These are phyloP conservation scores for Andinoacara biseriatus DNA, from an alignment of 2,113 vertebrate species.

Conservation along the genomic window DNA sequence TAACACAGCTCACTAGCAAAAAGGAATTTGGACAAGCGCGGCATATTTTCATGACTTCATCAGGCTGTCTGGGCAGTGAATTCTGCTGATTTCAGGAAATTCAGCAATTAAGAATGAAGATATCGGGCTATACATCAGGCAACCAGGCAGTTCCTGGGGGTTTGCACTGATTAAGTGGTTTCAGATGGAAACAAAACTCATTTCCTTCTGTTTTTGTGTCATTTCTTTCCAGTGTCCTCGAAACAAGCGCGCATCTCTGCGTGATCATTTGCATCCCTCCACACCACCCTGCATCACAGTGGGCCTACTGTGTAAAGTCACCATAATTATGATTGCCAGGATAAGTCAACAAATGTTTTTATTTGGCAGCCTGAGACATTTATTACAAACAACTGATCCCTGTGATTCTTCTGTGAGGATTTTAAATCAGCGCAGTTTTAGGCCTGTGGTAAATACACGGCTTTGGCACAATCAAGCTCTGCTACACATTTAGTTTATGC, in stretches of 20 bases:
- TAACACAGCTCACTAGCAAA: conserved; percentile 38
- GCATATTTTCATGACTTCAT: conserved; percentile 64
- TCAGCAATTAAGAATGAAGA: conserved; percentile 55
- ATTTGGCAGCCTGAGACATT: conserved; percentile 39
- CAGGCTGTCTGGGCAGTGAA: conserved; percentile 20
- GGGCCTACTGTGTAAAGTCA: conserved; percentile 52
- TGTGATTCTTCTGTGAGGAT: conserved; percentile 26
- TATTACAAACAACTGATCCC: conserved; percentile 25
- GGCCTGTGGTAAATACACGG: conserved; percentile 18
- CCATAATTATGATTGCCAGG: conserved; percentile 55
- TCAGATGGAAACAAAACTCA: conserved; percentile 48
- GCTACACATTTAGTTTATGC: conserved; percentile 8
- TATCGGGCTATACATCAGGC: conserved; percentile 36
- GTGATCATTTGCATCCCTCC: neutral
- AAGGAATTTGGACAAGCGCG: conserved; percentile 30
- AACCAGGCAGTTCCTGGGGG: conserved; percentile 31
- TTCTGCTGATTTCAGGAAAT: conserved; percentile 57
- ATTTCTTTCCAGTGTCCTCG: conserved; percentile 41
- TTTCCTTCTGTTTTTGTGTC: conserved; percentile 26
- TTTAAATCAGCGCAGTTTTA: conserved; percentile 3
- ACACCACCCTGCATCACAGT: neutral
- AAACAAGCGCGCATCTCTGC: conserved; percentile 1
- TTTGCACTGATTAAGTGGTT: conserved; percentile 64
- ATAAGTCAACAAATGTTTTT: conserved; percentile 45
- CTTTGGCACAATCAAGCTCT: conserved; percentile 1